Conservation (phyloP, 2,888 invertebrate genomes). For the Ischnus inquisitorius region DNA sequence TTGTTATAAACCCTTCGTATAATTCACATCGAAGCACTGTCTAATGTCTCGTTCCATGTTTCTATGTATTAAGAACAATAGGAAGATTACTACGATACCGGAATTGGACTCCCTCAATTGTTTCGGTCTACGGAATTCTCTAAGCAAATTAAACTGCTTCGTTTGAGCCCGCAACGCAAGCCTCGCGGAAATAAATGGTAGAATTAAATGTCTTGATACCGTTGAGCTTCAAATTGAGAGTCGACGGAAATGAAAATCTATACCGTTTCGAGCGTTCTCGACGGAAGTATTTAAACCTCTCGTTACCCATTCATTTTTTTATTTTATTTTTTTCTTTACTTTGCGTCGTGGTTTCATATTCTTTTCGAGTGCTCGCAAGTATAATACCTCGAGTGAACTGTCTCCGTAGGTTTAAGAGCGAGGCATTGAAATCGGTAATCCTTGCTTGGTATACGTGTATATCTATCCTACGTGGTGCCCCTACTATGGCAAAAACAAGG, state of each 20-base stretch:
- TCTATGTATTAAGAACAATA: not conserved
- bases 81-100: not conserved
- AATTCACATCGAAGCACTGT: too few species aligned
- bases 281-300: constrained; percentile 51
- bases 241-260: constrained; percentile 36
- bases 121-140: constrained; percentile 49
- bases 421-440: constrained; percentile 71
- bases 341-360: constrained; percentile 45
- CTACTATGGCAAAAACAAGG: constrained; percentile 17
- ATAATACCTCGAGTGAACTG: constrained; percentile 50
- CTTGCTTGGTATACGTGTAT: constrained; percentile 57
- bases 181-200: constrained; percentile 52
- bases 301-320: constrained; percentile 43
- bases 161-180: constrained; percentile 16
- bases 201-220: constrained; percentile 61
- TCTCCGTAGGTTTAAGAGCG: constrained; percentile 60
- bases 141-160: constrained; percentile 50
- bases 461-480: constrained; percentile 24
- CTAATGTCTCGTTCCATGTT: too few species aligned
- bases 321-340: constrained; percentile 6
- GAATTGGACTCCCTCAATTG: constrained; percentile 1
- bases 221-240: not conserved
- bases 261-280: not conserved
- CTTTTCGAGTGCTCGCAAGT: constrained; percentile 51
- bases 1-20: too few species aligned